Base-by-base conservation (phyloP, 1,140 invertebrate species). In the Papilio glaucus region DNA sequence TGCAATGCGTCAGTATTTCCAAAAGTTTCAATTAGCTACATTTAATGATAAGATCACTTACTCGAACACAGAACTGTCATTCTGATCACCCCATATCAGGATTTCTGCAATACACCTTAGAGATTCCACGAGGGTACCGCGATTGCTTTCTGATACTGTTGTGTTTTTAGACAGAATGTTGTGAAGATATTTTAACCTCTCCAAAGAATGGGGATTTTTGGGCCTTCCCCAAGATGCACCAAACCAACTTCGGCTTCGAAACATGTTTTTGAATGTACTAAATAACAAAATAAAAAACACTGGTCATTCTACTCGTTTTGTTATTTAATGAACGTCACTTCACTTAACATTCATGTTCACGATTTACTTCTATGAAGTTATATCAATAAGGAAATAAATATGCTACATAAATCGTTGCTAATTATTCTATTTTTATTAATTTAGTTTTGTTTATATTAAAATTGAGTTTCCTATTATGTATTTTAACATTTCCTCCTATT, bases 51-150 rank as follows among this genome's bases (percentile, higher is more conserved):
- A 57, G 49, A 6, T 26, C 6, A 95, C 97, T 96, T 95, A 99
- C 99, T 99, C 99, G 94, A 99, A 99, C 37, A 99, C 98, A 75
- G 98, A 97, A 76, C 98, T 98, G 91, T 99, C 99, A 96, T 99
- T 99, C 94, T 99, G 99, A 94, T 99, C 99, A 29, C 99, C 99
- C 99, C 99, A 99, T 88, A 99, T 99, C 9, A 99, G 94, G 87
- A 99, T 99, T 94, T 99, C 99, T 21, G 99, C 98, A 84, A 99
- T 99, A 42, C 98, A 99, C 78, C 98, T 94, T 63, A 99, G 93
- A 0, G 98, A 99, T 94, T 99, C 99, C 12, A 99, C 98, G n/a
- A 99, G 92, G 13, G 99, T 94, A 29, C 97, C 96, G 80, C 97
- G 95, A 88, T 99, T 99, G 79, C 96, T 96, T 83, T 99, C 99